phyloP scores from a whole-genome alignment of 2,797 vertebrate genomes.

The Sternotherus odoratus region DNA sequence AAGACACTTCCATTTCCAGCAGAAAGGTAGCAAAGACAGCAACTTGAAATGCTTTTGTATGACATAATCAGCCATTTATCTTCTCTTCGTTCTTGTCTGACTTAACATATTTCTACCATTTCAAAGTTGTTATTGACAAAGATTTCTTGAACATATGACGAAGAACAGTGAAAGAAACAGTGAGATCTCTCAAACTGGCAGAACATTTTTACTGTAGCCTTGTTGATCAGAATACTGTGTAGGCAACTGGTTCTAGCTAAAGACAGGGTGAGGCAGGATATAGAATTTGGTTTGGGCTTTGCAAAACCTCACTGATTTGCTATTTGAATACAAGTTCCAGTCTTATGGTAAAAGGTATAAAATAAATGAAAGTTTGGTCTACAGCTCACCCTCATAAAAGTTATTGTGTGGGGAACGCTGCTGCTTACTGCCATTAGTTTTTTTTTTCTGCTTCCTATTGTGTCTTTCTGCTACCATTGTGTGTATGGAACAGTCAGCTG shows the following conservation, averaged over 20 bases:
- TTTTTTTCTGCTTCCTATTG: neutral
- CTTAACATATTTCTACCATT: neutral
- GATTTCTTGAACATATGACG: neutral
- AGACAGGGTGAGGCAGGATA: neutral
- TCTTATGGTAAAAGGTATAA: neutral
- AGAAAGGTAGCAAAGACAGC: neutral
- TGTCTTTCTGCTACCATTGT: neutral
- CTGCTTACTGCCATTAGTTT: neutral
- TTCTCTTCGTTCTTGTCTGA: neutral
- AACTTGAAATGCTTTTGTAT: neutral
- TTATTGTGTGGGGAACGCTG: neutral
- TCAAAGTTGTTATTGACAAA: neutral
- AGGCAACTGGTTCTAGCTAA: neutral
- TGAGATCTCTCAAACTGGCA: neutral
- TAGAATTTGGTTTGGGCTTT: neutral
- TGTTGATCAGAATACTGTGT: neutral
- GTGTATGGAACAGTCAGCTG: neutral
- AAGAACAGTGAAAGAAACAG: neutral
- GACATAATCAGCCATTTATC: neutral
- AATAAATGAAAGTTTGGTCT: neutral
- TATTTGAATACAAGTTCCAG: neutral
- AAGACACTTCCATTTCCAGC: neutral
- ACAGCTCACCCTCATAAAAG: neutral
- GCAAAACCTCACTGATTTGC: neutral
- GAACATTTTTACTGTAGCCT: neutral